Evolutionary conservation across 2,113 vertebrate species (phyloP), one percentile per base, ranked within the genome.

Genomic region (Oplegnathus fasciatus): DNA sequence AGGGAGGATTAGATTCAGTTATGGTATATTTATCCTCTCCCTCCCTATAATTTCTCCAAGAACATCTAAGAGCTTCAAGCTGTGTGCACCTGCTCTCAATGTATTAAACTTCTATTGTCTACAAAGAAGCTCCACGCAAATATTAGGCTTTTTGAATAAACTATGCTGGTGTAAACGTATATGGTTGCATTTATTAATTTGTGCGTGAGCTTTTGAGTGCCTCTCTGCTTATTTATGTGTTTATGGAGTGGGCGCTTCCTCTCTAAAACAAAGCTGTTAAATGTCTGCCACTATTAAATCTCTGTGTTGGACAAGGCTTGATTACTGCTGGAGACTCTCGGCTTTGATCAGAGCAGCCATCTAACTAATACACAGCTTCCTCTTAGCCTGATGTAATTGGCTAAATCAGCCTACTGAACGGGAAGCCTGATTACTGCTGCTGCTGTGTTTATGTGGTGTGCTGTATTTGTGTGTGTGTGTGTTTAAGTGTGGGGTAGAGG

Each of bases 311-410:
- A 71, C 78, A 54, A 28, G 78, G 54, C 81, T 10, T 92, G 89
- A 93, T 93, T 86, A 73, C 80, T 24, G 55, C 72, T 75, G 81
- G 73, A 81, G 86, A 76, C 72, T 60, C 76, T 26, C 42, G 32
- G 60, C 92, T 93, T 93, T 94, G 88, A 95, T 95, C 93, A 92
- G 78, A 65, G 79, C 79, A 83, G 76, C 85, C 78, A 89, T 92
- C 89, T 80, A 26, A 85, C 80, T 88, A 83, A 86, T 83, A 69
- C 78, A 62, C 78, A 62, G 84, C 92, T 93, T 93, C 94, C 93
- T 88, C 78, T 75, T 68, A 50, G 20, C 55, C 76, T 83, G 84
- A 86, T 86, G 66, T 90, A 91, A 93, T 91, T 93, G 86, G 79
- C 82, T 88, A 81, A 90, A 87, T 87, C 84, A 65, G 80, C 69